phyloP scores from a whole-genome alignment of 2,797 vertebrate genomes.

The Onychomys leucogaster region DNA sequence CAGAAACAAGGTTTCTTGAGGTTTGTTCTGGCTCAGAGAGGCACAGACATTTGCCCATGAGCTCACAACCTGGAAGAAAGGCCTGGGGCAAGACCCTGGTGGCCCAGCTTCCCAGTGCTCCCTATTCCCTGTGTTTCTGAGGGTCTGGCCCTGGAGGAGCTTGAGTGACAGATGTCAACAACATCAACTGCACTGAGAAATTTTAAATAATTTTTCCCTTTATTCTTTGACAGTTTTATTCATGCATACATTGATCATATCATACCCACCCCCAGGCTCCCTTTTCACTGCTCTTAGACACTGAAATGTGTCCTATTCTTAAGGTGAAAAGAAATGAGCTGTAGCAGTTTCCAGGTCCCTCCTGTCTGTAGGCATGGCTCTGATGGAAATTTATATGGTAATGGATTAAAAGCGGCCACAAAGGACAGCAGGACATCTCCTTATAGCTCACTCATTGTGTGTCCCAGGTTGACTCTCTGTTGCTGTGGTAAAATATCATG shows the following conservation, averaged over 20 bases:
- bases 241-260: not conserved
- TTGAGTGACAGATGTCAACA: not conserved
- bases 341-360: not conserved
- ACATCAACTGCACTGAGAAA: not conserved
- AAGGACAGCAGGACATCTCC: not conserved
- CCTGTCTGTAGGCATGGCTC: not conserved
- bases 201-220: not conserved
- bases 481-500: not conserved
- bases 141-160: not conserved
- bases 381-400: not conserved
- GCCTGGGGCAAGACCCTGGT: too few relatives aligned
- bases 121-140: not conserved
- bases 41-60: not conserved
- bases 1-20: not conserved
- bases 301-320: not conserved
- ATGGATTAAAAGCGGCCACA: not conserved
- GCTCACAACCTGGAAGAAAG: not conserved
- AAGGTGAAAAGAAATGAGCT: not conserved
- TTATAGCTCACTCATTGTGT: not conserved
- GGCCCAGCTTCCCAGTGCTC: not conserved
- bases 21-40: conserved; percentile 17
- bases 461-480: not conserved
- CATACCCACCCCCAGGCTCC: not conserved
- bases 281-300: not conserved
- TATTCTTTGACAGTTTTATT: not conserved